Base-by-base conservation (phyloP, 1,140 invertebrate species). In the Ostrea denselamellosa region DNA sequence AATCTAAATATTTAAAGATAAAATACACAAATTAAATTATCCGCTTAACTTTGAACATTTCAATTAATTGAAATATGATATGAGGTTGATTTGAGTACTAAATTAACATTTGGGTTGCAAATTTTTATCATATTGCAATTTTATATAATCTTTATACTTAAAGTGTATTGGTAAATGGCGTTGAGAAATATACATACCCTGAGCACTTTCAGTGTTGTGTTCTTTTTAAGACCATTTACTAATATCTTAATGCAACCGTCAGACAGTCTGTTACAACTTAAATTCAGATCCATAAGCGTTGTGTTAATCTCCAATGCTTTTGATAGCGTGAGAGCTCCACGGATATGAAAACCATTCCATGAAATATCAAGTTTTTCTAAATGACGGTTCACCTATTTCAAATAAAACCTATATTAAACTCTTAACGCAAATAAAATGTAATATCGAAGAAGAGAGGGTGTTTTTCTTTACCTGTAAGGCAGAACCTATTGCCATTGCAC, bases 241-340 rank as follows among this genome's bases (percentile, higher is more conserved):
- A 94, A 82, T 9, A 88, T 88, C n/a, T 89, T 19, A 0, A 90
- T 89, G 53, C 92, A 92, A 62, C 88, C 71, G 77, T 92, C 86
- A 77, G 91, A 86, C 10, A 92, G 91, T 65, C 92, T 88, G 90
- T 94, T 94, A 90, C 90, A 91, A 56, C 90, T 91, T 19, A 94
- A 77, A 86, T 93, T 90, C 9, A 94, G 87, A n/a, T 91, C 91
- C 34, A 89, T 25, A 1, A 94, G 89, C 17, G 89, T 90, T 14
- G 71, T 81, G 87, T 92, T 93, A n/a, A 86, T 86, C 34, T 88
- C 89, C n/a, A 93, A 85, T 8, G 92, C 92, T 58, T 89, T 90
- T 19, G 87, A 89, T 68, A 93, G 86, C 58, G 90, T 90, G 51
- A 87, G 87, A 14, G 90, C 88, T 19, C 92, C 92, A 9, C 90